Conservation (phyloP, 2,888 invertebrate genomes). For the Melipona bicolor region DNA sequence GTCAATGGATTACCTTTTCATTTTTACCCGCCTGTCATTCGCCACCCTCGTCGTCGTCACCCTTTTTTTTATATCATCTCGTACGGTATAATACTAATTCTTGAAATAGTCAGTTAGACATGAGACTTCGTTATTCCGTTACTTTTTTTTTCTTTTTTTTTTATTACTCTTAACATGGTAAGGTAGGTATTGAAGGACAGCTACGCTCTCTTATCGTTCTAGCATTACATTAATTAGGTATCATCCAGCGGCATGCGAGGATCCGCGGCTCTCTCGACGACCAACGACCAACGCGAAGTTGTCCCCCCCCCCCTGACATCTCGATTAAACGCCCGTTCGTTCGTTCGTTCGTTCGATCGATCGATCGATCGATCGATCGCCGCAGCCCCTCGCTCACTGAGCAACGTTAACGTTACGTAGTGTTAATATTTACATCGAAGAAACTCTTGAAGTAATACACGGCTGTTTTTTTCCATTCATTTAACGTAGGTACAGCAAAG, state of each 20-base stretch:
- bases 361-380: conserved; percentile 46
- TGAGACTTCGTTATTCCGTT: conserved; percentile 77
- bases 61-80: conserved; percentile 43
- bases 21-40: conserved; percentile 48
- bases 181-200: conserved; percentile 81
- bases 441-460: conserved; percentile 78
- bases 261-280: conserved; percentile 47
- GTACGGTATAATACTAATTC: conserved; percentile 79
- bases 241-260: conserved; percentile 66
- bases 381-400: conserved; percentile 63
- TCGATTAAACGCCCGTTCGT: no score
- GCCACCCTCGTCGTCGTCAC: conserved; percentile 56
- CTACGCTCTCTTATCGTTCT: conserved; percentile 81
- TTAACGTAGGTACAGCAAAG: conserved; percentile 76
- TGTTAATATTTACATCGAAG: conserved; percentile 84
- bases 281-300: background rate
- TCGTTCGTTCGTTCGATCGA: background rate
- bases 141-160: conserved; percentile 41
- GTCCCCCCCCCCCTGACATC: no score
- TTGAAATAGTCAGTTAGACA: conserved; percentile 80
- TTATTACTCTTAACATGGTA: conserved; percentile 79
- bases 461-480: conserved; percentile 70
- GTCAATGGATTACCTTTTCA: conserved; percentile 82
- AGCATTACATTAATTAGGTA: conserved; percentile 83
- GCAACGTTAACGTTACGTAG: conserved; percentile 76